A percentile compares a stretch with the other conserved stretches of the same genome.
These are phyloP conservation scores for Saxidomus purpurata DNA, from an alignment of 1,140 invertebrate genomes.

Conservation along the genomic window DNA sequence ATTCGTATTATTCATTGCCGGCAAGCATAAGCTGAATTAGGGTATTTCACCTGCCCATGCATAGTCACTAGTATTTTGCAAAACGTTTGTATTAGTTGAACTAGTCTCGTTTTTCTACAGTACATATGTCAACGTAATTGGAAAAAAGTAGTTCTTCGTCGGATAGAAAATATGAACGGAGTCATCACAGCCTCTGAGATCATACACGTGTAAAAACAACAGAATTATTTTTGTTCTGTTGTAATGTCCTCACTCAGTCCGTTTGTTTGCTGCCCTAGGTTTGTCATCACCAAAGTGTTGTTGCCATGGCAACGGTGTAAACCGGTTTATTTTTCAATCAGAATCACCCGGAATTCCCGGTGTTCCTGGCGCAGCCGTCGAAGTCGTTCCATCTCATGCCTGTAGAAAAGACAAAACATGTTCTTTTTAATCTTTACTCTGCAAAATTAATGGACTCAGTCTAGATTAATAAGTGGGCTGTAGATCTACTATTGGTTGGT, in stretches of 20 bases:
- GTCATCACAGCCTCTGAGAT: background rate
- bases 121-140: no score
- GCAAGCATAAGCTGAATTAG: no score
- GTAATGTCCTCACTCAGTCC: background rate
- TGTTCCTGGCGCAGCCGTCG: background rate
- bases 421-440: no score
- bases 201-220: background rate
- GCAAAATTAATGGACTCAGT: no score
- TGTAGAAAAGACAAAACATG: background rate
- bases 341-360: background rate
- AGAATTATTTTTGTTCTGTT: background rate
- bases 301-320: background rate
- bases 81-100: no score
- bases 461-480: no score
- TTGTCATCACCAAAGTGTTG: background rate
- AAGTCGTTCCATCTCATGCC: background rate
- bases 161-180: background rate
- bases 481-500: no score
- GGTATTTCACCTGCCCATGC: no score
- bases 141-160: background rate
- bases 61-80: no score
- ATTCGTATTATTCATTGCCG: no score
- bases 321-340: slow-evolving; percentile 8
- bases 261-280: background rate
- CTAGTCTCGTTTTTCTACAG: no score